Evolutionary conservation across 2,888 invertebrate genomes (phyloP).

Genomic region (Agriotes lineatus): DNA sequence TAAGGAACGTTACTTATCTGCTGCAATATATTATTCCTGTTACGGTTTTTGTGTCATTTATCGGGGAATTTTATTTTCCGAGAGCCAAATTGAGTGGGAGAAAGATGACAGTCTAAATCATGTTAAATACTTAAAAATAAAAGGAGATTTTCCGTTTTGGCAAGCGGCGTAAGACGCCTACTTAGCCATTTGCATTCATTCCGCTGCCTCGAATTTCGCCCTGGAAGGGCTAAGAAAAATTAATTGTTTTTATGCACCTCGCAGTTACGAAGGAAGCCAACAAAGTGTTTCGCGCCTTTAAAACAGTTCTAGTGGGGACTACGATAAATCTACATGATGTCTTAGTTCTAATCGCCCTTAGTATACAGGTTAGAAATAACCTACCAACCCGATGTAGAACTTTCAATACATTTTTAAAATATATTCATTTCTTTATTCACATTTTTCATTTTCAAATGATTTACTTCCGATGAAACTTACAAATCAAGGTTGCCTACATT

Average conservation of each 20-base stretch:
- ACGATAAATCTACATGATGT: conserved; percentile 13
- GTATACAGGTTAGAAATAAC: conserved; percentile 1
- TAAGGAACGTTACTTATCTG: conserved; percentile 16
- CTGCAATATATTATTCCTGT: conserved; percentile 7
- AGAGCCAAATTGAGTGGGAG: not conserved
- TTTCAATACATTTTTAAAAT: no score
- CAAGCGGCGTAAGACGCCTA: no score
- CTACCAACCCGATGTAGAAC: no score
- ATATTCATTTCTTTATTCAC: no score
- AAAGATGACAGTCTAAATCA: conserved; percentile 18
- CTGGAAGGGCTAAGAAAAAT: conserved; percentile 30
- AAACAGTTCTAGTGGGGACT: conserved; percentile 21
- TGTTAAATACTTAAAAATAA: conserved; percentile 26
- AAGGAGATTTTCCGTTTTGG: conserved; percentile 24
- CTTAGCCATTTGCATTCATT: conserved; percentile 32
- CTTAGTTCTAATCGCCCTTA: not conserved
- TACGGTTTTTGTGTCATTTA: not conserved
- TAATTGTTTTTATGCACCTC: conserved; percentile 39
- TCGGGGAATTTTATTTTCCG: not conserved
- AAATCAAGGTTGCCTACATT: no score
- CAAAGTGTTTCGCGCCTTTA: conserved; percentile 30
- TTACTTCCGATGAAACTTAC: no score
- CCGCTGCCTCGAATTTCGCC: conserved; percentile 13
- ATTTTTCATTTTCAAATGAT: no score
- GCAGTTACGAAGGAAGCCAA: conserved; percentile 20